Conservation (phyloP, 2,888 invertebrate species). For the Calliopum simillimum region DNA sequence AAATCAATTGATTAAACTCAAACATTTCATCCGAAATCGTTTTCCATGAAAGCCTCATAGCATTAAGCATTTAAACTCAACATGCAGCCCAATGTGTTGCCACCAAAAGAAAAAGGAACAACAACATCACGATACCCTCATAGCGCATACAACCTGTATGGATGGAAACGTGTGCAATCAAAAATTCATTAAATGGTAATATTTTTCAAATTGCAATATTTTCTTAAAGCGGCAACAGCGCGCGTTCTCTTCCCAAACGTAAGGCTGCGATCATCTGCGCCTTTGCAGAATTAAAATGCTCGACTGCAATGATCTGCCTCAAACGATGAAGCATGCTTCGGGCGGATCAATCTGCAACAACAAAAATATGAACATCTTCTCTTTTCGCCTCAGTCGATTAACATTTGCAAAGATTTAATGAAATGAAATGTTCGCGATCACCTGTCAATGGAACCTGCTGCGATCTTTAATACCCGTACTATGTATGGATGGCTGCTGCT, state of each 20-base stretch:
- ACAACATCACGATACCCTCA: too few species aligned
- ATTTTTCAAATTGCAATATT: slow-evolving; percentile 53
- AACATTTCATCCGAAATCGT: too few species aligned
- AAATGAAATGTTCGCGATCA: slow-evolving; percentile 58
- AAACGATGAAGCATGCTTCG: slow-evolving; percentile 21
- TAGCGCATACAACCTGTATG: neutral
- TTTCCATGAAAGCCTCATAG: too few species aligned
- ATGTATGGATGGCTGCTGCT: slow-evolving; percentile 35
- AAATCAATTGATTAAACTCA: too few species aligned
- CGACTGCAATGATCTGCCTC: slow-evolving; percentile 8
- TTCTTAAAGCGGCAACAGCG: slow-evolving; percentile 40
- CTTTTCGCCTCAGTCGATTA: slow-evolving; percentile 44
- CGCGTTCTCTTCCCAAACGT: slow-evolving; percentile 4
- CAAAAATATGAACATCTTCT: neutral
- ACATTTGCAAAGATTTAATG: slow-evolving; percentile 54
- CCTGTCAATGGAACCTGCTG: slow-evolving; percentile 58
- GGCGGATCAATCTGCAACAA: slow-evolving; percentile 23
- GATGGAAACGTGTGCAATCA: slow-evolving; percentile 41
- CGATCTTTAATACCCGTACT: slow-evolving; percentile 50
- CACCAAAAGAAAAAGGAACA: slow-evolving; percentile 28
- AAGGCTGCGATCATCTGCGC: slow-evolving; percentile 24
- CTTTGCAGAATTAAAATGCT: slow-evolving; percentile 47
- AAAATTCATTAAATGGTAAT: slow-evolving; percentile 55
- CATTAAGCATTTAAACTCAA: too few species aligned
- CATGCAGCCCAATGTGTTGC: neutral